Percentiles rank a stretch among this genome's conserved stretches.
These are phyloP conservation scores for Falco rusticolus DNA, from an alignment of 2,797 vertebrate genomes.

Conservation along the genomic window DNA sequence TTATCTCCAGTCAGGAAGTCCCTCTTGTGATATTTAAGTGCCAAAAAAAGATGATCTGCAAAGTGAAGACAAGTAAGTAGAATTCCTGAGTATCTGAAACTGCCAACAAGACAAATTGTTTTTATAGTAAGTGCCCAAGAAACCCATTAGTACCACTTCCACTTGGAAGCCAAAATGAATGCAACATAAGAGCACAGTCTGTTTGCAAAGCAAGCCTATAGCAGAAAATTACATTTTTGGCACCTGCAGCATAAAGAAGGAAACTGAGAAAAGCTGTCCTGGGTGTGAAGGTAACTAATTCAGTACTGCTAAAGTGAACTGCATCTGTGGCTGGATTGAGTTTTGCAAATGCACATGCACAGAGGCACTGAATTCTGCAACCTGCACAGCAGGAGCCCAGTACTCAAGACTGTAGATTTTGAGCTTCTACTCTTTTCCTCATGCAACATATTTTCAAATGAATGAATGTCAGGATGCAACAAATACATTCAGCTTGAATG, in stretches of 20 bases:
- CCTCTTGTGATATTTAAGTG: slow-evolving; percentile 46
- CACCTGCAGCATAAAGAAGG: background rate
- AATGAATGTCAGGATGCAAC: background rate
- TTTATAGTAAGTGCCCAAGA: slow-evolving; percentile 51
- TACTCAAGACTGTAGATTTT: background rate
- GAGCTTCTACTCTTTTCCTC: background rate
- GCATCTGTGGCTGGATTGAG: background rate
- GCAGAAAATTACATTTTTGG: background rate
- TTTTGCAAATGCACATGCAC: background rate
- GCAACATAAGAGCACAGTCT: background rate
- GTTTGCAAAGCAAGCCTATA: background rate
- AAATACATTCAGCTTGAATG: background rate
- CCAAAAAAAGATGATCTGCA: slow-evolving; percentile 62
- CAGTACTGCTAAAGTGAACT: background rate
- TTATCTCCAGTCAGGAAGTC: slow-evolving; percentile 48
- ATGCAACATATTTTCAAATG: background rate
- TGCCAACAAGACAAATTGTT: slow-evolving; percentile 66
- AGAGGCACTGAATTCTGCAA: background rate
- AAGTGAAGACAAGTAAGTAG: slow-evolving; percentile 55
- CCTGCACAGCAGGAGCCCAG: background rate
- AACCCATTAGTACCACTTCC: slow-evolving; percentile 59
- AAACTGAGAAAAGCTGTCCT: slow-evolving; percentile 32
- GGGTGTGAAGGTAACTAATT: slow-evolving; percentile 1
- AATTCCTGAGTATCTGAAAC: slow-evolving; percentile 50
- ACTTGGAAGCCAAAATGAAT: slow-evolving; percentile 37